Percentiles rank a stretch among this genome's conserved stretches.
Conservation (phyloP, 35 echinoderm and acorn worm species). For the Acanthaster planci region DNA sequence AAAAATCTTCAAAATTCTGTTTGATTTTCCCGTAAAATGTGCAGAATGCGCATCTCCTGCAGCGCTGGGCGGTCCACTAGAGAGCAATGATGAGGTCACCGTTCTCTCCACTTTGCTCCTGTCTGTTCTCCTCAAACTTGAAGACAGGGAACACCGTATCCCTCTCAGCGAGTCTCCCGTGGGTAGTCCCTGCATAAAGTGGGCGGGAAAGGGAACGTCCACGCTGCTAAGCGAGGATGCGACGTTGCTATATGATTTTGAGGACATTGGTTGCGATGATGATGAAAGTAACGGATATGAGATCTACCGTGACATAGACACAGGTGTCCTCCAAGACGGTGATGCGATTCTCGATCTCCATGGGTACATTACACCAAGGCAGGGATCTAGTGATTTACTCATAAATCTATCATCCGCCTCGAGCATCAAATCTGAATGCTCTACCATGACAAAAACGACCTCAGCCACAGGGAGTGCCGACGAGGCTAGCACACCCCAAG, state of each 20-base stretch:
- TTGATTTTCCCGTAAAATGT: background rate
- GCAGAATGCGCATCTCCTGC: background rate
- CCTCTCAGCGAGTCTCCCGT: background rate
- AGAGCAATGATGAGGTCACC: background rate
- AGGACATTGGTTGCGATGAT: background rate
- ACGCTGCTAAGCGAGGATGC: background rate
- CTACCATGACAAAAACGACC: background rate
- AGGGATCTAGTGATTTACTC: background rate
- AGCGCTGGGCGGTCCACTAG: background rate
- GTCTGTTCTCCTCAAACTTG: background rate
- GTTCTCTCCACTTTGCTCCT: background rate
- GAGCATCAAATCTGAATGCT: too few relatives aligned
- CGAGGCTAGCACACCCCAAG: background rate
- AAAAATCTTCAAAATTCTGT: background rate
- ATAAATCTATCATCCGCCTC: background rate
- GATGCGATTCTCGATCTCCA: background rate
- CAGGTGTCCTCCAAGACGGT: background rate
- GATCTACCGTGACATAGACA: background rate
- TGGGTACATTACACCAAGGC: background rate
- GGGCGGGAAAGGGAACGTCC: background rate
- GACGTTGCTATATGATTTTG: background rate
- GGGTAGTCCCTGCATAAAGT: background rate
- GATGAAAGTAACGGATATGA: background rate
- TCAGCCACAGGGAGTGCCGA: background rate
- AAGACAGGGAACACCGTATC: slow-evolving; percentile 10